Evolutionary conservation across 2,888 invertebrate genomes (phyloP), one percentile per base, ranked within the genome.

Genomic region (Eustalomyia histrio): DNA sequence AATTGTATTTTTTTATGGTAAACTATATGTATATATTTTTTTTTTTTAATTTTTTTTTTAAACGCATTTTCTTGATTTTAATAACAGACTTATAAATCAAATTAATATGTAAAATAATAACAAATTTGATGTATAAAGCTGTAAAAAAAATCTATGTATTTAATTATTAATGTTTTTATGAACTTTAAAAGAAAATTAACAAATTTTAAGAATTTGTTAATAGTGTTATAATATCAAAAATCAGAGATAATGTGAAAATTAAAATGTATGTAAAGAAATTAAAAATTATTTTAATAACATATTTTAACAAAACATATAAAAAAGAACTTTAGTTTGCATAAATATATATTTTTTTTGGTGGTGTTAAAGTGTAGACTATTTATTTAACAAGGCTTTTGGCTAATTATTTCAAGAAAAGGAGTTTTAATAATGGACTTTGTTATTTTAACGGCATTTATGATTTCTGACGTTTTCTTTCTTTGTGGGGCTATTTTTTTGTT

Each of bases 151-250:
- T n/a, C n/a, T n/a, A n/a, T n/a, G n/a, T n/a, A n/a, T n/a, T n/a
- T n/a, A n/a, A n/a, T n/a, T n/a, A n/a, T n/a, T 21, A 43, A 18
- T 43, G 14, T 43, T 21, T 43, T 33, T 18, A 58, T 29, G 29
- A 21, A 16, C 18, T 39, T 39, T 55, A 35, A 21, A 65, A 29
- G 33, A 61, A 57, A 58, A 53, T 50, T 57, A 73, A 29, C 14
- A 75, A 75, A 50, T 55, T 71, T 79, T 58, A 21, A 53, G 61
- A 60, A 52, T n/a, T 61, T 78, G 24, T 67, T 47, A 64, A 53
- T 14, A 9, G 60, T 43, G 39, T 17, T n/a, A n/a, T n/a, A 65
- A 64, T n/a, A 43, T 16, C n/a, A 57, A 14, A 52, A 60, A 74
- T 33, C 16, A 39, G 43, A 58, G 33, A 61, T 17, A 9, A 24